Percentiles rank a stretch among this genome's conserved stretches.
Evolutionary conservation across 1,140 invertebrate species (phyloP).

Genomic region (Meloidogyne hapla): DNA sequence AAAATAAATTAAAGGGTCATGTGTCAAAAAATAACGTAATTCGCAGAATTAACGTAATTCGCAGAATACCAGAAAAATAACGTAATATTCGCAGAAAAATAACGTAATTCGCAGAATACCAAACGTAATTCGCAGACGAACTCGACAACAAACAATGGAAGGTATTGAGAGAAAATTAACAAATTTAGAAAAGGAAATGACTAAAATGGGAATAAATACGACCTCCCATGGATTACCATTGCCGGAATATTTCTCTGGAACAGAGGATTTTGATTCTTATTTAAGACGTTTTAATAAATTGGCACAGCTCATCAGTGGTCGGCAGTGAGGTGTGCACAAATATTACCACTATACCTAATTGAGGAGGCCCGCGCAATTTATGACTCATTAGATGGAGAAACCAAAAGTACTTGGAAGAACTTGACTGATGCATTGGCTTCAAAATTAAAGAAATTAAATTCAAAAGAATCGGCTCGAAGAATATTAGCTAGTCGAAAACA

Average conservation of each 20-base stretch:
- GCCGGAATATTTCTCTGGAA: background rate
- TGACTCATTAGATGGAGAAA: background rate
- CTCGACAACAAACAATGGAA: background rate
- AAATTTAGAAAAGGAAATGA: background rate
- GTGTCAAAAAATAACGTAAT: too few species aligned
- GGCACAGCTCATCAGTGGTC: slow-evolving; percentile 8
- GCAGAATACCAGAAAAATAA: too few species aligned
- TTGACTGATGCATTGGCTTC: background rate
- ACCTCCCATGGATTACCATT: background rate
- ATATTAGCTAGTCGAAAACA: background rate
- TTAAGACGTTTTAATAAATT: slow-evolving; percentile 12
- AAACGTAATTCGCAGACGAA: too few species aligned
- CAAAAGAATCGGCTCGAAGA: background rate
- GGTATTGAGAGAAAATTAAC: background rate
- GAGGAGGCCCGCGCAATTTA: background rate
- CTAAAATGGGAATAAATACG: background rate
- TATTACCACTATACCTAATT: background rate
- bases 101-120: too few species aligned
- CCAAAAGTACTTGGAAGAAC: background rate
- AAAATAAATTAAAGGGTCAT: too few species aligned
- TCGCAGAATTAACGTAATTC: too few species aligned
- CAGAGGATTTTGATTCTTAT: background rate
- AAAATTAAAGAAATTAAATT: background rate
- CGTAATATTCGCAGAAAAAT: too few species aligned
- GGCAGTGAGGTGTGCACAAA: background rate